Conservation (phyloP, 2,888 invertebrate genomes). For the Sesamia inferens region DNA sequence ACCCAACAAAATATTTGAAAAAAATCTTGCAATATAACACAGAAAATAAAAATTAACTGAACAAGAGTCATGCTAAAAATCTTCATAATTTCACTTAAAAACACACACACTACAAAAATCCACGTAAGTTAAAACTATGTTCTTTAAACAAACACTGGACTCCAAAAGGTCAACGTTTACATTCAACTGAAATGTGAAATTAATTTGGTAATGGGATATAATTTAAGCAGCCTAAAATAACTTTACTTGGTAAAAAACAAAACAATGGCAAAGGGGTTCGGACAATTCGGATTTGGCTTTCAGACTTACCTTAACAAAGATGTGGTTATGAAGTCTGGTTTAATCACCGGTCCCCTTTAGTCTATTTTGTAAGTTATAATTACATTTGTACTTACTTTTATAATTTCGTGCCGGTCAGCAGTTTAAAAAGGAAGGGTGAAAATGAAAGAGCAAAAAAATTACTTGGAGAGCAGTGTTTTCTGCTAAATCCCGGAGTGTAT, state of each 20-base stretch:
- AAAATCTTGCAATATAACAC: not conserved
- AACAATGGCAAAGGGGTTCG: slow-evolving; percentile 51
- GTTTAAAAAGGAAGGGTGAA: slow-evolving; percentile 32
- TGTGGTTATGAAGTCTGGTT: slow-evolving; percentile 48
- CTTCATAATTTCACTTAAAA: not conserved
- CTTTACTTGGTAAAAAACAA: slow-evolving; percentile 63
- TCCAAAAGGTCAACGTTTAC: slow-evolving; percentile 66
- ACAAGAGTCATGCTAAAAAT: too few relatives aligned
- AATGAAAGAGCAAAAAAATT: slow-evolving; percentile 24
- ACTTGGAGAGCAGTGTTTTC: slow-evolving; percentile 9
- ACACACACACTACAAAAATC: not conserved
- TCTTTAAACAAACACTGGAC: slow-evolving; percentile 59
- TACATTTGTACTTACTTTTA: slow-evolving; percentile 49
- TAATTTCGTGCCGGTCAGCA: slow-evolving; percentile 18
- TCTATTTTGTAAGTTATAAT: slow-evolving; percentile 59
- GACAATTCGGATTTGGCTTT: slow-evolving; percentile 52
- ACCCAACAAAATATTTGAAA: too few relatives aligned
- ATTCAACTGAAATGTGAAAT: slow-evolving; percentile 69
- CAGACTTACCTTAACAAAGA: slow-evolving; percentile 41
- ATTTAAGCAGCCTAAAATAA: slow-evolving; percentile 71
- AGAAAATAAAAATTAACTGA: not conserved
- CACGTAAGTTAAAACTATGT: slow-evolving; percentile 26
- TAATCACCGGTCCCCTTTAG: slow-evolving; percentile 44
- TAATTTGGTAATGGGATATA: slow-evolving; percentile 67
- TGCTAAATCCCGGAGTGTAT: not conserved